Base-by-base conservation (phyloP, 2,888 invertebrate genomes). In the Palloptera scutellata region DNA sequence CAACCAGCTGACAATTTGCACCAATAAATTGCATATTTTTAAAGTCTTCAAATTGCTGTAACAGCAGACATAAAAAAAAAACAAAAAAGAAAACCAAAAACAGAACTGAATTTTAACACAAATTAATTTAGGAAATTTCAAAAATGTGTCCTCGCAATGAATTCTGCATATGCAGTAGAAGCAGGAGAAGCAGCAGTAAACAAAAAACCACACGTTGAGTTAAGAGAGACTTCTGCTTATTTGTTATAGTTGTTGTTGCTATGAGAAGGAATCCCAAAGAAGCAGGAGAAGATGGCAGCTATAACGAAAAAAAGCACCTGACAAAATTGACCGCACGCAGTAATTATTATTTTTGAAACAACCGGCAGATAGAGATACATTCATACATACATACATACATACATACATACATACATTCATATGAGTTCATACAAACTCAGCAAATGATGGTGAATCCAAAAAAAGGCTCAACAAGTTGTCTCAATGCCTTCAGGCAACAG, bases 291-390 rank as follows among this genome's bases (percentile, higher is more conserved):
- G 48, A 48, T 48, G 48, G 5, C n/a, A 64, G 48, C n/a, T n/a
- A 58, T 51, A 67, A 43, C 42, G 68, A 52, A 65, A 67, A 64
- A 69, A 73, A 59, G 72, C 75, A 75, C 75, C 75, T 75, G 73
- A 73, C 72, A 73, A 72, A 73, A 67, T 64, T 73, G 71, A 75
- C 73, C 73, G 73, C 75, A 74, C 75, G 75, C 75, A 75, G 68
- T 64, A 74, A 70, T 75, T 73, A 75, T 72, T 68, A 72, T 73
- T 9, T 61, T 70, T 70, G 30, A 41, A 54, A 60, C 30, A 57
- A 51, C 48, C 30, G 53, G 60, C 45, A 53, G 61, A 63, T 62
- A 52, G 10, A 53, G 69, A 51, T 53, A 41, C 69, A 69, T 67
- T 45, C 61, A 67, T 19, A 2, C 48, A 43, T 30, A 20, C 63